Conservation (phyloP, 2,113 vertebrate species). For the Lasiurus cinereus region DNA sequence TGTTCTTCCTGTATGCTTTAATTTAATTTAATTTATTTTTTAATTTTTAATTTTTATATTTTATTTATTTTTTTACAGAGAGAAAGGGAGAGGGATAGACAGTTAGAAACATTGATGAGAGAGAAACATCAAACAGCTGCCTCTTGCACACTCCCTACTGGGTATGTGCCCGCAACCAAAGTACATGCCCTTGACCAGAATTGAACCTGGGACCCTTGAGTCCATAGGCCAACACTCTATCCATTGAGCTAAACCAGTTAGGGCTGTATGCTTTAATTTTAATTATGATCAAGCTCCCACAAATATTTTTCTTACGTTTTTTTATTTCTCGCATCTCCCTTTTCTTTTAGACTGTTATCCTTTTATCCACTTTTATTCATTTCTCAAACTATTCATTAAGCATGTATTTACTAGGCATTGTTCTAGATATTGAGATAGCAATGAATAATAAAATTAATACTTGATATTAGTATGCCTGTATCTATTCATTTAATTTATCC, state of each 20-base stretch:
- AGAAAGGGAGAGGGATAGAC: no score
- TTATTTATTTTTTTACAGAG: no score
- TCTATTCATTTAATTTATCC: not conserved
- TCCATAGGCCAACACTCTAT: no score
- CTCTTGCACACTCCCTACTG: no score
- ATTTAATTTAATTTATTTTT: not conserved
- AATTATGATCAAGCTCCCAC: not conserved
- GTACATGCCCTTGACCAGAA: no score
- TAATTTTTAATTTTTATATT: no score
- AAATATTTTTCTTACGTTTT: not conserved
- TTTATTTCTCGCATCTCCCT: not conserved
- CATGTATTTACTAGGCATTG: not conserved
- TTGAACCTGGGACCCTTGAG: no score
- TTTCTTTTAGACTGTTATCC: not conserved
- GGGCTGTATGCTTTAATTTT: not conserved
- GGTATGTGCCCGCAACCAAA: no score
- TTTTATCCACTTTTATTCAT: slow-evolving; percentile 13
- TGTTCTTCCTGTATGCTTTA: not conserved
- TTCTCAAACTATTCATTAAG: not conserved
- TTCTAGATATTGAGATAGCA: not conserved
- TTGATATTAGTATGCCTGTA: not conserved
- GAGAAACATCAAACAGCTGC: no score
- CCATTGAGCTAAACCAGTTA: no score
- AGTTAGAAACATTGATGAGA: no score
- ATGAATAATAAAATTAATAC: not conserved